These are phyloP conservation scores for Anguilla anguilla DNA, from an alignment of 2,797 vertebrate species.

Conservation along the genomic window DNA sequence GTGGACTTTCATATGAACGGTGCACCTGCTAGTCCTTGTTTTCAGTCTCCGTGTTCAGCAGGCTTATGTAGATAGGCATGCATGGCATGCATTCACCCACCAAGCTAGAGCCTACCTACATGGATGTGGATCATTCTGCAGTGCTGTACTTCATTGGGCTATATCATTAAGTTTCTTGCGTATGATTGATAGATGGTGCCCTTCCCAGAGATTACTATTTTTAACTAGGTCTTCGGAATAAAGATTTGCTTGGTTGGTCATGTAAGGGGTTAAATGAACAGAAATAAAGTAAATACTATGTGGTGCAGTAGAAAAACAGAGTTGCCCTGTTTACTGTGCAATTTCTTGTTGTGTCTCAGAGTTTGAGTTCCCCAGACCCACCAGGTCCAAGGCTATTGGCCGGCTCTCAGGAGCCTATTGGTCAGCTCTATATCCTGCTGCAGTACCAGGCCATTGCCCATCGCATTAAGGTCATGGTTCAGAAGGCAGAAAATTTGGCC, in stretches of 20 bases:
- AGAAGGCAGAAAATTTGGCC: slow-evolving; percentile 76
- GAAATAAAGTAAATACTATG: not conserved
- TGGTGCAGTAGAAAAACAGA: not conserved
- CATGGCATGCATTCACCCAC: not conserved
- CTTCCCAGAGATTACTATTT: not conserved
- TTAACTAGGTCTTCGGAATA: not conserved
- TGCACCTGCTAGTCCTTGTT: not conserved
- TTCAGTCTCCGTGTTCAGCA: not conserved
- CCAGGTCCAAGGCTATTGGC: slow-evolving; percentile 35
- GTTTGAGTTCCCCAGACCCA: slow-evolving; percentile 72
- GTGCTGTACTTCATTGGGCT: not conserved
- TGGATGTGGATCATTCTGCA: not conserved
- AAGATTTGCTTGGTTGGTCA: not conserved
- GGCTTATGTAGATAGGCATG: not conserved
- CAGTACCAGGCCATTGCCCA: slow-evolving; percentile 78
- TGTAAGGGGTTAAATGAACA: not conserved
- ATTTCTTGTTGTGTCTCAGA: slow-evolving; percentile 58
- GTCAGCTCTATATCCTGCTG: slow-evolving; percentile 78
- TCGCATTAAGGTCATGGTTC: slow-evolving; percentile 81
- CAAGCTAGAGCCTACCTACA: not conserved
- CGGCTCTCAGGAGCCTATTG: slow-evolving; percentile 56
- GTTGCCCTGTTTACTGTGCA: not conserved
- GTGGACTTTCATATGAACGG: not conserved
- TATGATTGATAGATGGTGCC: not conserved
- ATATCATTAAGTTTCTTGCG: not conserved